phyloP scores from a whole-genome alignment of 1,140 invertebrate genomes.

The Bemisia tabaci region DNA sequence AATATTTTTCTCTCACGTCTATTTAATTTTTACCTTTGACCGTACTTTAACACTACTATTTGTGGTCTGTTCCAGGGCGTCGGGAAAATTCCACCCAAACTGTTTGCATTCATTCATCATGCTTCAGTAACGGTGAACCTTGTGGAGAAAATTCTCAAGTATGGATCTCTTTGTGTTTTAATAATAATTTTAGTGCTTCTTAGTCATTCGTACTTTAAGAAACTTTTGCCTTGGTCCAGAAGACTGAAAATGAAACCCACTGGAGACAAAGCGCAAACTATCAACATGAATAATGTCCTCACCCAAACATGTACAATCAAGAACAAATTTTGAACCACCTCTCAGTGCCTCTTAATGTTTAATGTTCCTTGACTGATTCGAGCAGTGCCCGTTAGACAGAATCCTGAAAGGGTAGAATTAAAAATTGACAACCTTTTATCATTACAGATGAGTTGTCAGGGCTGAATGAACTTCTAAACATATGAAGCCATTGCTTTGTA shows the following conservation, averaged over 20 bases:
- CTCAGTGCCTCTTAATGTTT: background rate
- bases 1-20: too few relatives aligned
- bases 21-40: too few relatives aligned
- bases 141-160: slow-evolving; percentile 14
- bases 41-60: too few relatives aligned
- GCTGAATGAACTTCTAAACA: too few relatives aligned
- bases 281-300: background rate
- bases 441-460: too few relatives aligned
- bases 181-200: slow-evolving; percentile 3
- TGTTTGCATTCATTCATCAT: slow-evolving; percentile 18
- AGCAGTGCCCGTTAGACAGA: too few relatives aligned
- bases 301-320: background rate
- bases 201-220: background rate
- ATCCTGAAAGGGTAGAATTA: too few relatives aligned
- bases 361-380: too few relatives aligned
- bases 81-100: slow-evolving; percentile 14
- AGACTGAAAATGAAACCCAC: background rate
- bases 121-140: slow-evolving; percentile 16
- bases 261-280: background rate
- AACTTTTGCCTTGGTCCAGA: background rate
- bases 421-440: too few relatives aligned
- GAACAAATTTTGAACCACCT: background rate
- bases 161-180: slow-evolving; percentile 6
- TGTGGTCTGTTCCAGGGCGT: slow-evolving; percentile 16
- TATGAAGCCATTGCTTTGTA: too few relatives aligned